Base-by-base conservation (phyloP, 2,888 invertebrate species). In the Andrena minutula region DNA sequence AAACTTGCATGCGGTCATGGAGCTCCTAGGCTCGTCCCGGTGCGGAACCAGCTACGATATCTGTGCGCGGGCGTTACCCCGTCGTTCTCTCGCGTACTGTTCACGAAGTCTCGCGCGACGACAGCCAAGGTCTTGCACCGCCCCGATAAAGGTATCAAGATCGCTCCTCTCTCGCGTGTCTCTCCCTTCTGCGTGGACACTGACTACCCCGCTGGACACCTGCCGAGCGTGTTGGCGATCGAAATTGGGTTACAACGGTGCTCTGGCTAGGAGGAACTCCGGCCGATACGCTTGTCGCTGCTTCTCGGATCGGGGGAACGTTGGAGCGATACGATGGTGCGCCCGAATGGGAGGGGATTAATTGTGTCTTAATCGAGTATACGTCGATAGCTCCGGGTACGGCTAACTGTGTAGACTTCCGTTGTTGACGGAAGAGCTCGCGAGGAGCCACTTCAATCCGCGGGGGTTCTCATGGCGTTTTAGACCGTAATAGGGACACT, bases 21-120 rank as follows among this genome's bases (percentile, higher is more conserved):
- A 86, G 80, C 74, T 84, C 69, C 80, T 80, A 82, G 77, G 66
- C 80, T 84, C 75, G 86, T 72, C 86, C 79, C 82, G 73, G 81
- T 76, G 66, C 82, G 51, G 75, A 82, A 64, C 63, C 77, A 70
- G 78, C 82, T 69, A 71, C 77, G 77, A 77, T 64, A 69, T 83
- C 79, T 75, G 71, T 79, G 73, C 71, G 84, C 82, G 86, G 84
- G 85, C 84, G 87, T 87, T 86, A 86, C 84, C 82, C 74, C 76
- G 16, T 60, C 79, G 71, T 79, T 71, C 30, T 60, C 75, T 82
- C 79, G 68, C 73, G 76, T 80, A 70, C 73, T 61, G 65, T 78
- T 60, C 61, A 70, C 66, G 32, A 75, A 66, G 75, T 64, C 64
- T 69, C 72, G 56, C 35, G 79, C 79, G 51, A 65, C 71, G 47